These are phyloP conservation scores for Chionoecetes opilio DNA, from an alignment of 1,140 invertebrate species.

Conservation along the genomic window DNA sequence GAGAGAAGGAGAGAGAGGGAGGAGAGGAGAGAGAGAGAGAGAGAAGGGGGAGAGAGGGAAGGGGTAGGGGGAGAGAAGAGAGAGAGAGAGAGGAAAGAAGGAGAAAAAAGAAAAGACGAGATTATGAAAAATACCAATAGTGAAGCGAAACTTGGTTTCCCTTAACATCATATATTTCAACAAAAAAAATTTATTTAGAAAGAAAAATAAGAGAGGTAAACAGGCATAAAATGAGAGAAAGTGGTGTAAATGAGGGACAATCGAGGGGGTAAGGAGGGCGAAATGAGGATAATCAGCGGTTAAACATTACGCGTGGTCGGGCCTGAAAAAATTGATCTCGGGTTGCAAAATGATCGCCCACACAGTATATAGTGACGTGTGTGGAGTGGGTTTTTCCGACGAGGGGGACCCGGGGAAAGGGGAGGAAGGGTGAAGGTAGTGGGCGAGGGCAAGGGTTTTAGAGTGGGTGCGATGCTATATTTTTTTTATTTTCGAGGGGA, in stretches of 20 bases:
- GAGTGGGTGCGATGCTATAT: too few species aligned
- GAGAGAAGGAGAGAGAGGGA: background rate
- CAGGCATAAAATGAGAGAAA: too few species aligned
- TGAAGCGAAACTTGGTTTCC: too few species aligned
- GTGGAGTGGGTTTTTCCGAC: background rate
- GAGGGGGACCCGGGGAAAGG: background rate
- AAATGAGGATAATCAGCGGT: slow-evolving; percentile 62
- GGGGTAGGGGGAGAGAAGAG: background rate
- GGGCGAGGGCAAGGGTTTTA: background rate
- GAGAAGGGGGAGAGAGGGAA: slow-evolving; percentile 15
- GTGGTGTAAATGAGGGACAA: too few species aligned
- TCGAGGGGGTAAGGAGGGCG: too few species aligned
- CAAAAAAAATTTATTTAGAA: too few species aligned
- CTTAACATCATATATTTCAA: too few species aligned
- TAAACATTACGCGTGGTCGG: slow-evolving; percentile 52
- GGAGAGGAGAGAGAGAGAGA: slow-evolving; percentile 53
- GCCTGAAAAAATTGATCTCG: slow-evolving; percentile 69
- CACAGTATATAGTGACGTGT: slow-evolving; percentile 53
- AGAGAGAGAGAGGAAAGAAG: slow-evolving; percentile 49
- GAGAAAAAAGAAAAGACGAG: too few species aligned
- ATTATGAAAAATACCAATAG: too few species aligned
- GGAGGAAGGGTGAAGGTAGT: background rate
- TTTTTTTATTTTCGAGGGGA: too few species aligned
- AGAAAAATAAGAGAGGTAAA: too few species aligned
- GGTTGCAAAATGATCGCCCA: slow-evolving; percentile 73